Conservation (phyloP, 2,888 invertebrate genomes). For the Zygaena filipendulae region DNA sequence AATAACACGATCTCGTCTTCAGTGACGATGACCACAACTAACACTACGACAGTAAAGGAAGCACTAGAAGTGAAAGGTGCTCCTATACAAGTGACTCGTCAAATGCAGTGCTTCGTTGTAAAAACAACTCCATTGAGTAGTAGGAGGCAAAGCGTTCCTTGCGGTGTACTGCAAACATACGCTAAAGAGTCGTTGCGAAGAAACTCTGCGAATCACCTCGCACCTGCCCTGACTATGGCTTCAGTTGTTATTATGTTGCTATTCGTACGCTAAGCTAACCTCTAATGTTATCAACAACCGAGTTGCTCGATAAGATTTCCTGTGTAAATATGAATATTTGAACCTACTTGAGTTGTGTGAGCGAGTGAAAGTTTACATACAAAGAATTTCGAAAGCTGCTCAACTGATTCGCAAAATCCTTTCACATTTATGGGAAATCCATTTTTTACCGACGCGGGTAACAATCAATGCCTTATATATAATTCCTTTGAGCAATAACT, state of each 20-base stretch:
- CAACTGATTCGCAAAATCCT: no score
- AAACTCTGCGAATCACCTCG: conserved; percentile 34
- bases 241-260: conserved; percentile 26
- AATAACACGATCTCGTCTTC: conserved; percentile 29
- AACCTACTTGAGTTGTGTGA: no score
- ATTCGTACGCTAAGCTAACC: no score
- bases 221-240: conserved; percentile 33
- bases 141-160: conserved; percentile 41
- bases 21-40: conserved; percentile 34
- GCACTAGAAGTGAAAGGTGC: conserved; percentile 55
- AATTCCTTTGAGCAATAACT: no score
- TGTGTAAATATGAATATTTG: no score
- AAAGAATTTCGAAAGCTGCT: no score
- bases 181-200: conserved; percentile 40
- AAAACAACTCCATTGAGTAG: conserved; percentile 28
- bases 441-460: no score
- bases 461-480: no score
- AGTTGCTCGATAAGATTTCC: no score
- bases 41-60: conserved; percentile 41
- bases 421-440: no score
- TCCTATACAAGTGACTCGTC: conserved; percentile 43
- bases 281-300: no score
- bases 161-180: conserved; percentile 46
- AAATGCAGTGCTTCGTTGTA: conserved; percentile 49
- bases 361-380: no score